Evolutionary conservation across 2,888 invertebrate genomes (phyloP).

Genomic region (Caenorhabditis imperialis): DNA sequence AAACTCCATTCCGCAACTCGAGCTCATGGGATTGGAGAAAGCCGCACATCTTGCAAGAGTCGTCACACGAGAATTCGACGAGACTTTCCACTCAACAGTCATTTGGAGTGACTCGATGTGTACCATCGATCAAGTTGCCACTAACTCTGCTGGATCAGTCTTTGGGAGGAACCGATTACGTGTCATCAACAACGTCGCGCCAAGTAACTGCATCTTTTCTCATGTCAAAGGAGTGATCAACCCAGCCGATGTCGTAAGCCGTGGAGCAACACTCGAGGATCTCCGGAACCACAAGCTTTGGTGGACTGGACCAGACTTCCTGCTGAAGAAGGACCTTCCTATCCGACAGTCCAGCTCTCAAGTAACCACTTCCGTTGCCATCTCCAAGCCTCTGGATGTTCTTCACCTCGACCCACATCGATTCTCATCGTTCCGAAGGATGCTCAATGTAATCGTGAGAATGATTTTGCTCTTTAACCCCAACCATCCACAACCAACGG

Average conservation of each 20-base stretch:
- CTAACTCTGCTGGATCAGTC: background rate
- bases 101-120: slow-evolving; percentile 34
- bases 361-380: background rate
- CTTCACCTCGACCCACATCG: slow-evolving; percentile 14
- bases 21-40: slow-evolving; percentile 8
- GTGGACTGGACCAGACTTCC: slow-evolving; percentile 20
- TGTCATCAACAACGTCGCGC: background rate
- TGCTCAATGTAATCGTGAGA: slow-evolving; percentile 5
- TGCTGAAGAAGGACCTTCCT: background rate
- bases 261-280: slow-evolving; percentile 15
- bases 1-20: slow-evolving; percentile 13
- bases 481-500: background rate
- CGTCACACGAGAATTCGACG: background rate
- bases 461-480: background rate
- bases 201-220: background rate
- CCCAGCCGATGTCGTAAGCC: slow-evolving; percentile 24
- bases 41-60: background rate
- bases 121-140: slow-evolving; percentile 3
- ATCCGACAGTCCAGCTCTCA: slow-evolving; percentile 1
- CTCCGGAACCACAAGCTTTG: slow-evolving; percentile 9
- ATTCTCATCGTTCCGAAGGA: slow-evolving; percentile 11
- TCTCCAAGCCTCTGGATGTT: background rate
- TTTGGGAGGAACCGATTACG: slow-evolving; percentile 3
- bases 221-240: slow-evolving; percentile 24
- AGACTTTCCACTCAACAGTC: background rate